Evolutionary conservation across 2,797 vertebrate species (phyloP).

Genomic region (Adelosebastes latens): DNA sequence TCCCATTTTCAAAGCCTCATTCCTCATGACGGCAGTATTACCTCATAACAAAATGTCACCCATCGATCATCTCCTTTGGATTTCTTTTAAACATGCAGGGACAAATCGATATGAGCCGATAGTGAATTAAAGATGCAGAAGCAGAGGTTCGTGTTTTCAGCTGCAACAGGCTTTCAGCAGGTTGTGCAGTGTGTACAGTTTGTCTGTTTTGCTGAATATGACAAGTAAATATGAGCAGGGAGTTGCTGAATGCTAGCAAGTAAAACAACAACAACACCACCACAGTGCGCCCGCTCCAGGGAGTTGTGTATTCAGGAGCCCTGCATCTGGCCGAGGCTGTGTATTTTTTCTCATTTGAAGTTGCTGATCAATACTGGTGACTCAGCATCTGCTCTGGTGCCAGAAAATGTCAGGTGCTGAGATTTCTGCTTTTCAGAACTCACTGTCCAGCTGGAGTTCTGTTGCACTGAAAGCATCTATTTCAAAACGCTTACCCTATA

Average conservation of each 20-base stretch:
- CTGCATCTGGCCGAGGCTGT: background rate
- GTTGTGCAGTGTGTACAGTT: background rate
- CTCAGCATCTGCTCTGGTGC: constrained; percentile 38
- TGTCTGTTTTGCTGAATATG: background rate
- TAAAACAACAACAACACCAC: constrained; percentile 1
- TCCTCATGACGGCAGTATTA: background rate
- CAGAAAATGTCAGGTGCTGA: constrained; percentile 28
- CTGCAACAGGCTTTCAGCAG: background rate
- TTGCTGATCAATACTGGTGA: constrained; percentile 44
- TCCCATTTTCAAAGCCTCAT: background rate
- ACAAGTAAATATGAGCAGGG: constrained; percentile 20
- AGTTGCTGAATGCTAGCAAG: constrained; percentile 6
- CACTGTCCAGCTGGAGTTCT: constrained; percentile 10
- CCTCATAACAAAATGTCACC: background rate
- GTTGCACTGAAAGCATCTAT: constrained; percentile 5
- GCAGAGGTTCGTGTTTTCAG: background rate
- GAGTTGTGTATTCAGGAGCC: constrained; percentile 4
- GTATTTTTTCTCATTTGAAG: constrained; percentile 12
- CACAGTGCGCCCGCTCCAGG: background rate
- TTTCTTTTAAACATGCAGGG: background rate
- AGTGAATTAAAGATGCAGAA: background rate
- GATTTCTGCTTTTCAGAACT: constrained; percentile 13
- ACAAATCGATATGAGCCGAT: background rate
- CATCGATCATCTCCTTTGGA: background rate
- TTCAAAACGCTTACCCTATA: background rate